Conservation (phyloP, 2,797 vertebrate species). For the Karalla daura region DNA sequence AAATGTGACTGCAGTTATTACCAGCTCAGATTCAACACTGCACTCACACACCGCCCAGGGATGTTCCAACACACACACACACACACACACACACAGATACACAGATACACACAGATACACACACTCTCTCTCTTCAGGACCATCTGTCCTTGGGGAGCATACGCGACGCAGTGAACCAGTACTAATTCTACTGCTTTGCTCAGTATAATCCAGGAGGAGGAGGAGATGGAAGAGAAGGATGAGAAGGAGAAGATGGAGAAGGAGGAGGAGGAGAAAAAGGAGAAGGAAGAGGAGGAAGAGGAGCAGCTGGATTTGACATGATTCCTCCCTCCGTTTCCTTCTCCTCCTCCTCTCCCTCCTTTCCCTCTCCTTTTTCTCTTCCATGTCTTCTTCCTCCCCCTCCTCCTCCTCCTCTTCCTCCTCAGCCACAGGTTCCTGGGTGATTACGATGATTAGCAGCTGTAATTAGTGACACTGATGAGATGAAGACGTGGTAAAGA, state of each 20-base stretch:
- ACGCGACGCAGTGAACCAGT: constrained; percentile 72
- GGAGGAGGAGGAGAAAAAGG: constrained; percentile 24
- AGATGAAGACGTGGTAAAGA: too few species aligned
- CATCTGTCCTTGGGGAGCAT: constrained; percentile 71
- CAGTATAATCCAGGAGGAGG: constrained; percentile 73
- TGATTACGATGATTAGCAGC: too few species aligned
- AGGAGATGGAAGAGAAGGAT: constrained; percentile 9
- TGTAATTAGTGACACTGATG: too few species aligned
- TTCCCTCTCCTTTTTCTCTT: too few species aligned
- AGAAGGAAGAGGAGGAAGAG: constrained; percentile 9
- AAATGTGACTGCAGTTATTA: constrained; percentile 68
- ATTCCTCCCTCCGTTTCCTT: too few species aligned
- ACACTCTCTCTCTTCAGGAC: constrained; percentile 60
- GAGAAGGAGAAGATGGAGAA: constrained; percentile 35
- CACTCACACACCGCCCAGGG: constrained; percentile 59
- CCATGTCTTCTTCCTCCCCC: too few species aligned
- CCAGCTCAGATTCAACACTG: constrained; percentile 70
- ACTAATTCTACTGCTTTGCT: constrained; percentile 73
- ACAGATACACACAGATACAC: constrained; percentile 66
- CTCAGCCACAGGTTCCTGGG: too few species aligned
- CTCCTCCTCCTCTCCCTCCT: too few species aligned
- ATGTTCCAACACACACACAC: constrained; percentile 60
- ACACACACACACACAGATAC: too few species aligned
- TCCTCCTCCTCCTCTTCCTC: too few species aligned
- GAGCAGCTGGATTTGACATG: too few species aligned